Evolutionary conservation across 2,797 vertebrate species (phyloP), one percentile per base, ranked within the genome.

Genomic region (Meda fulgida): DNA sequence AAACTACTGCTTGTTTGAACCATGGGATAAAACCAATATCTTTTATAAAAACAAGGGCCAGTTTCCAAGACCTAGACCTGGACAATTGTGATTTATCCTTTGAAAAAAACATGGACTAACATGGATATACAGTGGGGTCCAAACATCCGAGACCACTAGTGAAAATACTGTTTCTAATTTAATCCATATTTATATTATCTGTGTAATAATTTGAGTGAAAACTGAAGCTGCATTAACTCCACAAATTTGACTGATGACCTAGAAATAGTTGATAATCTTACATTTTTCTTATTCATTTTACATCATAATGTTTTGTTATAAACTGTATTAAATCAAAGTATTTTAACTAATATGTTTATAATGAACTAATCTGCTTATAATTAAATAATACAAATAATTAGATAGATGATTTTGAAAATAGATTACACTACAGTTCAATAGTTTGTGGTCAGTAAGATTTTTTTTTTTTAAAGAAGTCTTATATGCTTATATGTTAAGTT

Each of bases 1-100:
- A 91, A 85, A 89, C 80, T 85, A 66, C 48, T 80, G 29, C 21
- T 55, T 14, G 31, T 81, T 81, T 60, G 34, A 80, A 81, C 14
- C 23, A 48, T 31, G 53, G 29, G 40, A 79, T 60, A 46, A 29
- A 81, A 73, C 9, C 0, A 60, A 48, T 18, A 29, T 13, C 2
- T 81, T 38, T 48, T 81, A 34, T 82, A 46, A 16, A 5, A 65
- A 73, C 69, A 23, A 1, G 11, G 29, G 7, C 21, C 43, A 26
- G 43, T 36, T 69, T 72, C 4, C 34, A 71, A 70, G 34, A 60
- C 48, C 38, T 40, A 71, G 16, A 29, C 9, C 58, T 11, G 14
- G 21, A 55, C 23, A 38, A 51, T 13, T 19, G 40, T 34, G 11
- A 79, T 66, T 46, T 80, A 51, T 48, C 40, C 5, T 19, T 46